A percentile compares a stretch with the other conserved stretches of the same genome.
These are phyloP conservation scores for Tetrao urogallus DNA, from an alignment of 2,113 vertebrate genomes.

Conservation along the genomic window DNA sequence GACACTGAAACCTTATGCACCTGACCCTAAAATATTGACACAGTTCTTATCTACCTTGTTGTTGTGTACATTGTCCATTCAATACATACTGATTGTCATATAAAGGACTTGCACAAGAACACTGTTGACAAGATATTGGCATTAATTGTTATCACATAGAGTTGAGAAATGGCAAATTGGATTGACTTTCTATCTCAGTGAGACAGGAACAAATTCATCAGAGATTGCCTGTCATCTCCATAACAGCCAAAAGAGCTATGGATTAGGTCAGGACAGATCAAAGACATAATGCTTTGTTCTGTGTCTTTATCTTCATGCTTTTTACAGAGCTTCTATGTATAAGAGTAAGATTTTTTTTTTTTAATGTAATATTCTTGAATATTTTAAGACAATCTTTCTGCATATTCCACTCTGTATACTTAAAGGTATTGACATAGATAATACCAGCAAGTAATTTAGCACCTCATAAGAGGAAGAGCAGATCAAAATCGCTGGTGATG, in stretches of 20 bases:
- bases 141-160: constrained; percentile 42
- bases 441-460: neutral
- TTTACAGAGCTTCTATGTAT: neutral
- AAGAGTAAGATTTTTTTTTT: neutral
- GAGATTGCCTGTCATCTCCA: neutral
- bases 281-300: neutral
- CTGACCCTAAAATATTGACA: constrained; percentile 49
- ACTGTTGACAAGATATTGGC: constrained; percentile 41
- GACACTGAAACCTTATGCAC: neutral
- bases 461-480: neutral
- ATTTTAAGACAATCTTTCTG: neutral
- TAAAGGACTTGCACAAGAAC: neutral
- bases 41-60: constrained; percentile 5
- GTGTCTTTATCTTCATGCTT: neutral
- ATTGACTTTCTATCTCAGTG: constrained; percentile 63
- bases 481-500: neutral
- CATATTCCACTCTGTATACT: neutral
- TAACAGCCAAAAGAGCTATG: constrained; percentile 14
- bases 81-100: neutral
- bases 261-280: constrained; percentile 45
- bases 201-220: constrained; percentile 56
- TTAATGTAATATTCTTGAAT: neutral
- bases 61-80: neutral
- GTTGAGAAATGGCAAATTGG: constrained; percentile 38
- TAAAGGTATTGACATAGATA: neutral